Conservation (phyloP, 2,113 vertebrate genomes). For the pig (Sus scrofa) region T2T-Sscrofa CM000817.6:12696001-12696500, state of each 20-base stretch:
- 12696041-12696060: background rate
- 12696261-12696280: background rate
- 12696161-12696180: background rate
- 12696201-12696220: background rate
- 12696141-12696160: constrained; percentile 25
- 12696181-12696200: background rate
- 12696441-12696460: background rate
- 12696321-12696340: background rate
- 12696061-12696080: no score
- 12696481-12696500: background rate
- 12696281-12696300: background rate
- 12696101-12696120: background rate
- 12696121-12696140: background rate
- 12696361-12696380: background rate
- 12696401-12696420: background rate
- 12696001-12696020: background rate
- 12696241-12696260: background rate
- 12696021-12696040: background rate
- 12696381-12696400: background rate
- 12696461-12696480: background rate
- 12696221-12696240: background rate
- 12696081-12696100: background rate
- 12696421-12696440: background rate
- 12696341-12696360: background rate
- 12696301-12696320: background rate